Conservation (phyloP, 2,797 vertebrate species). For the Nasua narica region DNA sequence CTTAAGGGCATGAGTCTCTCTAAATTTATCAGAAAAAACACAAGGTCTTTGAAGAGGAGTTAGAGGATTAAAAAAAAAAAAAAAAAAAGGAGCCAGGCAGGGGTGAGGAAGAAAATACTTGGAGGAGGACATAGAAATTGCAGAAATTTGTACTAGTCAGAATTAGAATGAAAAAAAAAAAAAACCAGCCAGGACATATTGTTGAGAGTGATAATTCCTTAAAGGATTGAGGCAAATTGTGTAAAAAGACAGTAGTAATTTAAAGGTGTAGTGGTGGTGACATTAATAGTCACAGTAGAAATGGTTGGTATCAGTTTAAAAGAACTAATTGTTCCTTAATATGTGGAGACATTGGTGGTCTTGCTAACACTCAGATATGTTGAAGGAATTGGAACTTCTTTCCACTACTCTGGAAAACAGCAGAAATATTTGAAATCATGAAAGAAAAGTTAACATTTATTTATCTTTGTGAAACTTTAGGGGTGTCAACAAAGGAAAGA, state of each 20-base stretch:
- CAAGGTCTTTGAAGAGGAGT: not conserved
- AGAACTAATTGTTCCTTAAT: not conserved
- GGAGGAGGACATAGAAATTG: not conserved
- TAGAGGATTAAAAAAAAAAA: not conserved
- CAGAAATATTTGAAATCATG: not conserved
- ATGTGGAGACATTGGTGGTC: not conserved
- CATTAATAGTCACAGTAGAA: not conserved
- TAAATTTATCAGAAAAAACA: not conserved
- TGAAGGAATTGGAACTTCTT: not conserved
- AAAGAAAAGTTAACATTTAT: not conserved
- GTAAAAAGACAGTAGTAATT: not conserved
- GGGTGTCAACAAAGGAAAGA: not conserved
- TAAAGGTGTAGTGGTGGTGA: not conserved
- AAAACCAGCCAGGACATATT: not conserved
- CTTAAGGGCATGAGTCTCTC: not conserved
- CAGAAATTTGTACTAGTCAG: not conserved
- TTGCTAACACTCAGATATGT: not conserved
- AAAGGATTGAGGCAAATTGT: not conserved
- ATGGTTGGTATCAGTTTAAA: not conserved
- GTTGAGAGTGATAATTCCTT: not conserved
- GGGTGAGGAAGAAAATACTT: not conserved
- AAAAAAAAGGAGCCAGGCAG: not conserved
- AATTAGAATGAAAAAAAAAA: not conserved
- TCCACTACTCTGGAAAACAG: not conserved
- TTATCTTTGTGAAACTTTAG: not conserved